These are phyloP conservation scores for Orius insidiosus DNA, from an alignment of 1,140 invertebrate species.

Conservation along the genomic window DNA sequence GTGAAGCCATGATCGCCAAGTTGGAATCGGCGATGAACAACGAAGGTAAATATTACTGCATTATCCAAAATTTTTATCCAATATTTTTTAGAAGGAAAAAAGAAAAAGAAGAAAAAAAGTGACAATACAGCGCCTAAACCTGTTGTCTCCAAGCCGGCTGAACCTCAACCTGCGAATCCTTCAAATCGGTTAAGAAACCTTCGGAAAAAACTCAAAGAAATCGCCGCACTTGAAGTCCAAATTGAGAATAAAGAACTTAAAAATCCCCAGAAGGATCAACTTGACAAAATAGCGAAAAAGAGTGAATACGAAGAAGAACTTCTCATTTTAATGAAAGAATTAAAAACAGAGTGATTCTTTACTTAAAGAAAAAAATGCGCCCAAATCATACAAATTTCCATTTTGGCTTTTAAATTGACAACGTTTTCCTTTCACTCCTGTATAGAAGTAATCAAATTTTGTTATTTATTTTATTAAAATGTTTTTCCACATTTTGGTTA, in stretches of 20 bases:
- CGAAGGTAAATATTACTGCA: conserved; percentile 28
- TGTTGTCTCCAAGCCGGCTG: not conserved
- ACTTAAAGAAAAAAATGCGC: too few relatives aligned
- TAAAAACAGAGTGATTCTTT: too few relatives aligned
- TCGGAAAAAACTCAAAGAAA: conserved; percentile 77
- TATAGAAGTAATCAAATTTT: too few relatives aligned
- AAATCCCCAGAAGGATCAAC: conserved; percentile 74
- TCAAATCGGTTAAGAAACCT: conserved; percentile 71
- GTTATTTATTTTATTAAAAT: too few relatives aligned
- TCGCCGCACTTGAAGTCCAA: conserved; percentile 68
- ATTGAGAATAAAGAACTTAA: conserved; percentile 55
- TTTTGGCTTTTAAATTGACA: too few relatives aligned
- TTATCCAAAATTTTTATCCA: too few relatives aligned
- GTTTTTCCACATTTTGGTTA: too few relatives aligned
- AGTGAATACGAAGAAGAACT: conserved; percentile 54
- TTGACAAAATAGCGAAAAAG: conserved; percentile 70
- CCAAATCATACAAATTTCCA: too few relatives aligned
- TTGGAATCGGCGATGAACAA: conserved; percentile 36
- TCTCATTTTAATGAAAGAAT: conserved; percentile 21
- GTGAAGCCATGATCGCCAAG: conserved; percentile 42
- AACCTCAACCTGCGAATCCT: conserved; percentile 26
- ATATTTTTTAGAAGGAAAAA: conserved; percentile 12
- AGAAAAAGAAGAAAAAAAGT: conserved; percentile 17
- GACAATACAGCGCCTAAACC: not conserved
- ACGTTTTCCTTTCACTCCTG: too few relatives aligned